These are phyloP conservation scores for Poeciliopsis turrubarensis DNA, from an alignment of 2,113 vertebrate genomes.

Conservation along the genomic window DNA sequence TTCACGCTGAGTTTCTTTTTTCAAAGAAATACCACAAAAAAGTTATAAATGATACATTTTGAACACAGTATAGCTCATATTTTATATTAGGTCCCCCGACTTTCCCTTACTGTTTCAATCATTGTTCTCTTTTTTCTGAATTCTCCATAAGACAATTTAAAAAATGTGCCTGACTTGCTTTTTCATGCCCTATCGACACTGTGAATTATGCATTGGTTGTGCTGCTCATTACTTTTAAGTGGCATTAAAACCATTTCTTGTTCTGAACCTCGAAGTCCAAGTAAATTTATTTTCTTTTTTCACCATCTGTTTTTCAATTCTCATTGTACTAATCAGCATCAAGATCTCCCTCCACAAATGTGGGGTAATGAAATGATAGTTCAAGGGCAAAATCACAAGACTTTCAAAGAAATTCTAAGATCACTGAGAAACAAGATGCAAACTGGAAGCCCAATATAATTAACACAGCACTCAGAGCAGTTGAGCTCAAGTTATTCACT, in stretches of 20 bases:
- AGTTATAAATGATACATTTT: background rate
- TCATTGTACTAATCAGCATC: constrained; percentile 38
- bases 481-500: background rate
- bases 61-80: background rate
- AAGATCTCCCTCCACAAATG: constrained; percentile 47
- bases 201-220: constrained; percentile 67
- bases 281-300: constrained; percentile 13
- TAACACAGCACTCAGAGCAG: constrained; percentile 3
- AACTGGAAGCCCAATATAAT: constrained; percentile 23
- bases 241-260: constrained; percentile 17
- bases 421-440: constrained; percentile 52
- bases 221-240: constrained; percentile 61
- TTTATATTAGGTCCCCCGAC: background rate
- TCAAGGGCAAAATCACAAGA: constrained; percentile 41
- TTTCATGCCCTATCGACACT: constrained; percentile 44
- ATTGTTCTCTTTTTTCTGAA: constrained; percentile 18
- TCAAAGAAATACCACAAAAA: constrained; percentile 4
- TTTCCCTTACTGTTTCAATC: background rate
- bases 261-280: constrained; percentile 25
- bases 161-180: constrained; percentile 33
- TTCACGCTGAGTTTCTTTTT: background rate
- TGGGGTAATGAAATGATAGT: constrained; percentile 47
- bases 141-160: background rate
- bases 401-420: constrained; percentile 53
- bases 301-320: background rate